These are phyloP conservation scores for Hypomesus transpacificus DNA, from an alignment of 2,113 vertebrate species.

Conservation along the genomic window DNA sequence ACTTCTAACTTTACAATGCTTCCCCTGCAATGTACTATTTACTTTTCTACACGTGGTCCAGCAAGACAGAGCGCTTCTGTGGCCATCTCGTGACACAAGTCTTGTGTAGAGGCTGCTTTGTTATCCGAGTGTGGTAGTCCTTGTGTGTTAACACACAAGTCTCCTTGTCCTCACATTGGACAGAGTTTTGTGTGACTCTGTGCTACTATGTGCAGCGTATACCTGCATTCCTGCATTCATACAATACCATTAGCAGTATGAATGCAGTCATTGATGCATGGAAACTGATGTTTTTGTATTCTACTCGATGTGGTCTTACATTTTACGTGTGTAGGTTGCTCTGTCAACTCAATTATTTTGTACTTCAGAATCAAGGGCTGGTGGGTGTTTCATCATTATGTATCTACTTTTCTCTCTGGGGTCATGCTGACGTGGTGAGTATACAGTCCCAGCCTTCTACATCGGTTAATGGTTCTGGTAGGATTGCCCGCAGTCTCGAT, in stretches of 20 bases:
- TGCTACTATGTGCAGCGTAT: neutral
- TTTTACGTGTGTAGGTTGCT: neutral
- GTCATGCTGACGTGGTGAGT: slow-evolving; percentile 97
- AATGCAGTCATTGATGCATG: neutral
- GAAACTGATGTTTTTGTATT: neutral
- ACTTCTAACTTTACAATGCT: neutral
- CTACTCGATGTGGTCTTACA: neutral
- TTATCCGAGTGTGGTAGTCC: neutral
- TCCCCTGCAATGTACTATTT: neutral
- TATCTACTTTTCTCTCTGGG: slow-evolving; percentile 93
- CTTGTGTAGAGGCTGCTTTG: neutral
- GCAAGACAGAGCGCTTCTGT: neutral
- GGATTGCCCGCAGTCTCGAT: neutral
- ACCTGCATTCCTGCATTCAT: neutral
- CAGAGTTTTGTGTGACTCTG: neutral
- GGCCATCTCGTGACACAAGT: too few species aligned
- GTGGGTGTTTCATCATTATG: slow-evolving; percentile 97
- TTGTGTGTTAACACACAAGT: neutral
- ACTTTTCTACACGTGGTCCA: neutral
- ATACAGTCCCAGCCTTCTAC: neutral
- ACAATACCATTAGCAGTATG: neutral
- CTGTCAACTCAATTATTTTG: neutral
- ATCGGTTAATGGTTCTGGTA: neutral
- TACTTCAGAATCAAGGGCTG: slow-evolving; percentile 92
- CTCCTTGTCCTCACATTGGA: neutral